phyloP scores from a whole-genome alignment of 2,888 invertebrate genomes.

The Pediacus dermestoides region DNA sequence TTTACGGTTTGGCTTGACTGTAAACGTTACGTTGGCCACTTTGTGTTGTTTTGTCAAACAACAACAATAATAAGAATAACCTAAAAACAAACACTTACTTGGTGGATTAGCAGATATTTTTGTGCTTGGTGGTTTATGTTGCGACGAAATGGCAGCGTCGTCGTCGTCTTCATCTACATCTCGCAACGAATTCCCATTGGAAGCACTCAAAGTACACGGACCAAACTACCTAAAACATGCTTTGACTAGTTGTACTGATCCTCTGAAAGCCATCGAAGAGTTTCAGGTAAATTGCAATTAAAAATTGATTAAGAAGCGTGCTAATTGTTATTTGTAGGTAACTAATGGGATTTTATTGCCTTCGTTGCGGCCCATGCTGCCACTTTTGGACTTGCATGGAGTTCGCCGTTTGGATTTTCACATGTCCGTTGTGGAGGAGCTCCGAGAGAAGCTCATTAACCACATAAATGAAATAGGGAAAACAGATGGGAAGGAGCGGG shows the following conservation, averaged over 20 bases:
- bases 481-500: constrained; percentile 68
- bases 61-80: too few relatives aligned
- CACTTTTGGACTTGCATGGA: constrained; percentile 90
- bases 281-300: constrained; percentile 66
- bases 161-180: too few relatives aligned
- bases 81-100: too few relatives aligned
- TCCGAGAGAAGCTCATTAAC: constrained; percentile 67
- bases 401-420: constrained; percentile 92
- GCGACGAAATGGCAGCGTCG: too few relatives aligned
- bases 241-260: constrained; percentile 92
- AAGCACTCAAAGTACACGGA: constrained; percentile 48
- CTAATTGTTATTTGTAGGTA: constrained; percentile 53
- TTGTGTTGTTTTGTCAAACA: too few relatives aligned
- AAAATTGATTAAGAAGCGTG: constrained; percentile 6
- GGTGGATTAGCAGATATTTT: too few relatives aligned
- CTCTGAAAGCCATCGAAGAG: constrained; percentile 96
- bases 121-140: too few relatives aligned
- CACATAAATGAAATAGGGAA: constrained; percentile 82
- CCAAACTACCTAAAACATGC: constrained; percentile 64
- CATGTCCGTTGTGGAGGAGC: constrained; percentile 81
- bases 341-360: constrained; percentile 90
- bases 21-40: too few relatives aligned
- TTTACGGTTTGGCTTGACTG: too few relatives aligned
- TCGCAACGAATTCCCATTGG: constrained; percentile 47
- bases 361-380: constrained; percentile 90